Percentiles rank a stretch among this genome's conserved stretches.
phyloP scores from a whole-genome alignment of 2,797 vertebrate species.

The Pteronotus mesoamericanus region DNA sequence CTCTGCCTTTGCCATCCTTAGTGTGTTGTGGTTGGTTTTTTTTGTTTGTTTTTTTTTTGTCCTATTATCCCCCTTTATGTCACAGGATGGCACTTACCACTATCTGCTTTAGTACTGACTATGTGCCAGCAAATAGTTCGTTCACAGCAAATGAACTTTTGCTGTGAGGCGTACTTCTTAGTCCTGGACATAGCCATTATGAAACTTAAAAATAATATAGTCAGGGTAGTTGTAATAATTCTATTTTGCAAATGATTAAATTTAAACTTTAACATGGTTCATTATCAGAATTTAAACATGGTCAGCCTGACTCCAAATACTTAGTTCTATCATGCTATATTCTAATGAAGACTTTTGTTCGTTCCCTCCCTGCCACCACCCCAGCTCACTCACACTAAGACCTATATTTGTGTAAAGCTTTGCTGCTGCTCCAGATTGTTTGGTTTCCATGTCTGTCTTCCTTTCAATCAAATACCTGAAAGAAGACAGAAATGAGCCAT shows the following conservation, averaged over 20 bases:
- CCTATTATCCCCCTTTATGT: background rate
- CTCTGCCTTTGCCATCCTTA: background rate
- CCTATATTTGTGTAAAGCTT: background rate
- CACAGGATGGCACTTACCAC: background rate
- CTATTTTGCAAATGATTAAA: background rate
- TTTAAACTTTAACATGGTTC: background rate
- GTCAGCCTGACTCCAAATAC: background rate
- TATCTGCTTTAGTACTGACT: background rate
- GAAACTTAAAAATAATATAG: background rate
- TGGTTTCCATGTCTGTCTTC: conserved; percentile 9
- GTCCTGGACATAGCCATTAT: background rate
- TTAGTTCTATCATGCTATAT: background rate
- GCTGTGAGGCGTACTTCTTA: background rate
- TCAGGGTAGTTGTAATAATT: conserved; percentile 34
- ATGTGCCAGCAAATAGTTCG: background rate
- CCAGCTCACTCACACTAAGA: background rate
- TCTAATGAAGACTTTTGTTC: background rate
- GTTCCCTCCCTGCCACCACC: background rate
- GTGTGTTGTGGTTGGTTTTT: too few relatives aligned
- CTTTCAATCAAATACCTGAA: conserved; percentile 19
- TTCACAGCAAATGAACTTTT: background rate
- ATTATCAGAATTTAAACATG: conserved; percentile 16
- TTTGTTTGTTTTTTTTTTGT: too few relatives aligned
- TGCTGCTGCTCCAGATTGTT: conserved; percentile 8
- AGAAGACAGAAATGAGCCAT: background rate